Base-by-base conservation (phyloP, 2,888 invertebrate species). In the Pharmacophagus antenor region DNA sequence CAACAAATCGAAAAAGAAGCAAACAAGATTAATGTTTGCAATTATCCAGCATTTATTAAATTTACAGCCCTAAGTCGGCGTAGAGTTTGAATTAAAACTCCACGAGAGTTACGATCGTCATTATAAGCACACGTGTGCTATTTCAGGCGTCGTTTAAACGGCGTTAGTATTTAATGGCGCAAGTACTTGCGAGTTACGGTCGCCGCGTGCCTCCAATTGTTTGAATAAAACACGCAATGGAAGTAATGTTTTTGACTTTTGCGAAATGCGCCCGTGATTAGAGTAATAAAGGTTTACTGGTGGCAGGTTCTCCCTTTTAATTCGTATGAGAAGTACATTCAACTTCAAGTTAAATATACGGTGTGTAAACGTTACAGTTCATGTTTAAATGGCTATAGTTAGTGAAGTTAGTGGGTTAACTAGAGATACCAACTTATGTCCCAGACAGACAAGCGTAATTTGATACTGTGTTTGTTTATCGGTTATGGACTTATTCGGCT, bases 91-190 rank as follows among this genome's bases (percentile, higher is more conserved):
- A 84, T 84, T 79, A 84, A 82, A 81, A 76, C 71, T 72, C 59
- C 64, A 63, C 70, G 70, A 72, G 73, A 84, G 77, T 80, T 84
- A 85, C 77, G 75, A 67, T 61, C 66, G 77, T 76, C 76, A 76
- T 85, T 85, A 77, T 77, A 72, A 70, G 68, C 64, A 75, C 70
- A 76, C 85, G 85, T 82, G 81, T 69, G 71, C 61, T 67, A 72
- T 74, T 80, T 76, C 80, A 79, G 79, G 78, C 81, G 81, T 73
- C 74, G 79, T 81, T 82, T 74, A 74, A 74, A 70, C 71, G 69
- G 74, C 71, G 73, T 77, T 75, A 72, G 56, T 50, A 25, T 25
- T 49, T 56, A 56, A 56, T 49, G 49, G 56, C 56, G 12, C 18
- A 41, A 41, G 49, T 42, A 49, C 49, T 49, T 18, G 56, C 12